A percentile compares a stretch with the other conserved stretches of the same genome.
Conservation (phyloP, 2,888 invertebrate genomes). For the Itoplectis maculator region DNA sequence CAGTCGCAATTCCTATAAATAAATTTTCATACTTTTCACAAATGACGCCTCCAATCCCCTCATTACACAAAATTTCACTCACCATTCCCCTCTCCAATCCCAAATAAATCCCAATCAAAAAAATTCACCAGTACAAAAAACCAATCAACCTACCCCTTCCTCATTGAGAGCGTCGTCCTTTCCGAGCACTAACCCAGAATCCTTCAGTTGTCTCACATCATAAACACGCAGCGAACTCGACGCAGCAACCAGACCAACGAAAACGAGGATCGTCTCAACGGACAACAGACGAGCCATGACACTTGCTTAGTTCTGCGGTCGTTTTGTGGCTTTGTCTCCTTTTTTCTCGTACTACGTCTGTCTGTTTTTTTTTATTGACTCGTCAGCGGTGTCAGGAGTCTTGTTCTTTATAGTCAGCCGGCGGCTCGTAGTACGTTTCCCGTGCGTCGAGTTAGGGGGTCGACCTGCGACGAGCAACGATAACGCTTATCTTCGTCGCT, state of each 20-base stretch:
- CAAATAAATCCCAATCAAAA: no score
- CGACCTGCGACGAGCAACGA: constrained; percentile 35
- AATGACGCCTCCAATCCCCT: no score
- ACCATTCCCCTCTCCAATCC: no score
- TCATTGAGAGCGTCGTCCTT: constrained; percentile 73
- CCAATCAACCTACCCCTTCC: constrained; percentile 68
- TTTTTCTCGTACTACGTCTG: no score
- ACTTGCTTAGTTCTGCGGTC: background rate
- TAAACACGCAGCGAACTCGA: constrained; percentile 60
- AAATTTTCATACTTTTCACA: no score
- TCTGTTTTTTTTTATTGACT: constrained; percentile 47
- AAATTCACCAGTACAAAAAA: constrained; percentile 7
- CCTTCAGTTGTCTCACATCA: constrained; percentile 73
- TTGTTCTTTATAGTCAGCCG: constrained; percentile 50
- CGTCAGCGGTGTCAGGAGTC: constrained; percentile 36
- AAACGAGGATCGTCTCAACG: constrained; percentile 32
- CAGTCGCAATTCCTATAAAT: no score
- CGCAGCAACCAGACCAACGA: constrained; percentile 47
- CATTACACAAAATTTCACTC: no score
- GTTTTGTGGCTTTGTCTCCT: no score
- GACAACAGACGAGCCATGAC: constrained; percentile 46
- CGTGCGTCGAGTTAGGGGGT: constrained; percentile 32
- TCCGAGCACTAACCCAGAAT: constrained; percentile 72
- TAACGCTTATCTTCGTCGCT: constrained; percentile 57
- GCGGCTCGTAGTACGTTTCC: constrained; percentile 17